Conservation (phyloP, 2,888 invertebrate genomes). For the Tipula lateralis region DNA sequence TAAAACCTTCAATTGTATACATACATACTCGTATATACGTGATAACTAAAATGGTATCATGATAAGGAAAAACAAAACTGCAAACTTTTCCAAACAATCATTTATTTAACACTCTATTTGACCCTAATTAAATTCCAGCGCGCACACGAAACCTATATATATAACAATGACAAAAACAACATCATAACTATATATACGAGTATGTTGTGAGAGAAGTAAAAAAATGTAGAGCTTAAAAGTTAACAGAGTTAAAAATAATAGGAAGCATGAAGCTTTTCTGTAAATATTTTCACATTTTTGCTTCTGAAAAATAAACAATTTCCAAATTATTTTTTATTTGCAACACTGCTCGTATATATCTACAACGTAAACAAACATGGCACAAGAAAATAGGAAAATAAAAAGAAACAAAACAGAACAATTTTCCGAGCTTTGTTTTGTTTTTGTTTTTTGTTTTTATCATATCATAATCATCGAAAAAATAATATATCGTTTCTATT, state of each 20-base stretch:
- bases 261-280: slow-evolving; percentile 5
- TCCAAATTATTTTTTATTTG: neutral
- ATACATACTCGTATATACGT: too few species aligned
- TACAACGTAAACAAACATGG: neutral
- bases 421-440: neutral
- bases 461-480: neutral
- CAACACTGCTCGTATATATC: neutral
- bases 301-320: neutral
- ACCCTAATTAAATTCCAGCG: slow-evolving; percentile 11
- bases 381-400: neutral
- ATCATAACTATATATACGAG: neutral
- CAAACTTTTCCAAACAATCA: neutral
- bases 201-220: too few species aligned
- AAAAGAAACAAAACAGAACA: neutral
- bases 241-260: slow-evolving; percentile 24
- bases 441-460: neutral
- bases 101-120: slow-evolving; percentile 1
- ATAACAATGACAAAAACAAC: neutral
- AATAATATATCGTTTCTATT: slow-evolving; percentile 1
- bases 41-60: neutral
- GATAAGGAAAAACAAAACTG: neutral
- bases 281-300: neutral
- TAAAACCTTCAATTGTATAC: neutral
- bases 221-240: neutral
- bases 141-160: neutral